Percentiles rank a stretch among this genome's conserved stretches.
phyloP scores from a whole-genome alignment of 2,113 vertebrate species.

The Amblyornis subalaris region DNA sequence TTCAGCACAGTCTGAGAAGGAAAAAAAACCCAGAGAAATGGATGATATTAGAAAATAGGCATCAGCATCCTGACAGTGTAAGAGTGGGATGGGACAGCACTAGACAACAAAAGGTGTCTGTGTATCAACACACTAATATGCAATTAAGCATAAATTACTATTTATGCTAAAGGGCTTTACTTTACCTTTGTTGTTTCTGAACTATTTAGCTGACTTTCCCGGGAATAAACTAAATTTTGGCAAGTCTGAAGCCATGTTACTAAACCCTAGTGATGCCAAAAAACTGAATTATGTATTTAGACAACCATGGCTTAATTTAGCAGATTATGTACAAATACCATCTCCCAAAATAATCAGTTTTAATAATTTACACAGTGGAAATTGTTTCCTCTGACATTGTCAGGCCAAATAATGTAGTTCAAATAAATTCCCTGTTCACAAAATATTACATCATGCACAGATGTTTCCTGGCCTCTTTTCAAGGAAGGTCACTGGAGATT shows the following conservation, averaged over 20 bases:
- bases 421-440: not conserved
- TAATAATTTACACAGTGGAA: not conserved
- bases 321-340: not conserved
- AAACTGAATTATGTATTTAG: not conserved
- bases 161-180: not conserved
- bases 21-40: fast-evolving
- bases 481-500: not conserved
- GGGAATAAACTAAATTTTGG: not conserved
- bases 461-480: conserved; percentile 24
- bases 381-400: not conserved
- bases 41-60: not conserved
- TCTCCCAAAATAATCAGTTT: not conserved
- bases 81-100: not conserved
- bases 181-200: not conserved
- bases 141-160: not conserved
- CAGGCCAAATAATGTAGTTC: not conserved
- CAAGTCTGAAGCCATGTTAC: not conserved
- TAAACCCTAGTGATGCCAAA: not conserved
- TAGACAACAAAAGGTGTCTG: not conserved
- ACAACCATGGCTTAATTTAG: not conserved
- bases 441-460: conserved; percentile 5
- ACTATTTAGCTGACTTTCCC: not conserved
- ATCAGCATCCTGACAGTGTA: not conserved
- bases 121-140: not conserved
- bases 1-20: conserved; percentile 78